Evolutionary conservation across 2,797 vertebrate species (phyloP).

Genomic region (Pangasius larnaudii): DNA sequence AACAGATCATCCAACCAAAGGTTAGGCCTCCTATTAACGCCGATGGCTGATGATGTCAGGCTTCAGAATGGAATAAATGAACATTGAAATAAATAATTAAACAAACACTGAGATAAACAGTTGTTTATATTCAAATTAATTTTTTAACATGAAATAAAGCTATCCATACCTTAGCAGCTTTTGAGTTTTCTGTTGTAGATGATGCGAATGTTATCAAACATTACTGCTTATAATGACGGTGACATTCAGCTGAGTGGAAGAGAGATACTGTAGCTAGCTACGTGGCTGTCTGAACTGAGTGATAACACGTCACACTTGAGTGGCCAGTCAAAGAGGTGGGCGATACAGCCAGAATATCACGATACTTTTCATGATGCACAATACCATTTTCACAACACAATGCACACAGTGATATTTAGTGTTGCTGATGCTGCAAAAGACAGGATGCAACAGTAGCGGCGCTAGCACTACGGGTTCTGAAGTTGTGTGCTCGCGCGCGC

Average conservation of each 20-base stretch:
- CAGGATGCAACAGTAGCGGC: neutral
- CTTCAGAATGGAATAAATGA: neutral
- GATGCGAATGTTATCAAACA: neutral
- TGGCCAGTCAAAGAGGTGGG: neutral
- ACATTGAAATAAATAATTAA: neutral
- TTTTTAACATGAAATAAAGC: neutral
- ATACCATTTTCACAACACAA: neutral
- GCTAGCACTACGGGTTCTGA: no score
- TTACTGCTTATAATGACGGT: neutral
- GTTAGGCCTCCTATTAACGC: no score
- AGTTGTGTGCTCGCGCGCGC: neutral
- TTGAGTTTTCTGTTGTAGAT: neutral
- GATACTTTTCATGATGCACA: neutral
- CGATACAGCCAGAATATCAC: neutral
- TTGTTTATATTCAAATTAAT: neutral
- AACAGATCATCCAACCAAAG: neutral
- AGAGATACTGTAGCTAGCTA: neutral
- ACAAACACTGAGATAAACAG: neutral
- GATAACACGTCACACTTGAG: neutral
- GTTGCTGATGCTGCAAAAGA: neutral
- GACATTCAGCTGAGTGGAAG: neutral
- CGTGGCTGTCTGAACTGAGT: no score
- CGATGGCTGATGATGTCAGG: no score
- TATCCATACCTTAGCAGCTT: neutral
- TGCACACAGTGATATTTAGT: neutral